Base-by-base conservation (phyloP, 2,888 invertebrate genomes). In the Agapostemon virescens region DNA sequence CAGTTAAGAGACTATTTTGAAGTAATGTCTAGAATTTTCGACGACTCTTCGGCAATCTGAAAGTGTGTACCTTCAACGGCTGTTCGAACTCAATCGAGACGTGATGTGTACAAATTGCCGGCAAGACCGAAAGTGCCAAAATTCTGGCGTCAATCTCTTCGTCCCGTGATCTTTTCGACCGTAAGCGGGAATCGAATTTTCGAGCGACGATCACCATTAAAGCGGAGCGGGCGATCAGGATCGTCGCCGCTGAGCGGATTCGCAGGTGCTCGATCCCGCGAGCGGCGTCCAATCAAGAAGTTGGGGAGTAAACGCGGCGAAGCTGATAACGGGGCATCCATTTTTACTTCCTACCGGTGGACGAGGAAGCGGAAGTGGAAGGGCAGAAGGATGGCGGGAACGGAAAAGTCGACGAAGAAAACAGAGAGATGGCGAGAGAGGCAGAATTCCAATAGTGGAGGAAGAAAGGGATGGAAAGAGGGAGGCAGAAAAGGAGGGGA, bases 251-350 rank as follows among this genome's bases (percentile, higher is more conserved):
- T 26, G 38, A 79, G 52, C 23, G 36, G 52, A 55, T 79, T 69
- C 79, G 42, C 68, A 71, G 67, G 58, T 71, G 80, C 66, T 23
- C 23, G 42, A 74, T 63, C 49, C 30, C 67, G 52, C 64, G 42
- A 66, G 36, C 64, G 33, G 30, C 49, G 68, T 87, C 81, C 87
- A 81, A 86, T 86, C 87, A 87, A 77, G 77, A 85, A 85, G 82
- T 86, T 83, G 55, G 69, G 75, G 64, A 38, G 61, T 63, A 74
- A 64, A 71, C 64, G 63, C 55, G 55, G 11, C 66, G 68, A 30
- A 30, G 38, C 67, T 58, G 73, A 73, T 80, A 69, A 69, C 45
- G 69, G 42, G 45, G 58, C 74, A 77, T 81, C 69, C 78, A 83
- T 86, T 83, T 86, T 86, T 83, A 86, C 74, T 78, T 77, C 7